These are phyloP conservation scores for Acanthurus tractus DNA, from an alignment of 2,797 vertebrate genomes.

Conservation along the genomic window DNA sequence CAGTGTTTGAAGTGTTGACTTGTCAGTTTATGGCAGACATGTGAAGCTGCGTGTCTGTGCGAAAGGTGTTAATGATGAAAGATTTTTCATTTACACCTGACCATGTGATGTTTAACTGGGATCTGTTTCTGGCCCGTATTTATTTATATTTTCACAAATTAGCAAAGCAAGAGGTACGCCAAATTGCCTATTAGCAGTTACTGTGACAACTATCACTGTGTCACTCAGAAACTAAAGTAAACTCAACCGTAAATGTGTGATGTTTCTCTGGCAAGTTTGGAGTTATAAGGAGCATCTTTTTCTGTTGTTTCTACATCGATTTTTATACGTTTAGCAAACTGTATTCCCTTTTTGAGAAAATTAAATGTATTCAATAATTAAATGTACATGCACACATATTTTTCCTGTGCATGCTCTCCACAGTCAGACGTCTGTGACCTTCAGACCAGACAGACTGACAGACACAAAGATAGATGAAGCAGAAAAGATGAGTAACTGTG, in stretches of 20 bases:
- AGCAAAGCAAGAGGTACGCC: background rate
- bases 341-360: too few species aligned
- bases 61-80: conserved; percentile 3
- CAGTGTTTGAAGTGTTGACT: conserved; percentile 11
- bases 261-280: too few species aligned
- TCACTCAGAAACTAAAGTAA: too few species aligned
- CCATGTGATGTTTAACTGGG: background rate
- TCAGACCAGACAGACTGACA: background rate
- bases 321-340: too few species aligned
- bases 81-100: background rate
- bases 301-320: too few species aligned
- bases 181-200: background rate
- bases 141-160: background rate
- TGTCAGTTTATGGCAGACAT: background rate
- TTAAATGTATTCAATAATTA: too few species aligned
- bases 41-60: background rate
- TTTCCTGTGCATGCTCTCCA: too few species aligned
- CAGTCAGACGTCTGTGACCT: background rate
- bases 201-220: too few species aligned
- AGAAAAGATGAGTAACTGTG: conserved; percentile 1
- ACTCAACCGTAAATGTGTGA: too few species aligned
- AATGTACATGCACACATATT: too few species aligned
- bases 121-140: background rate
- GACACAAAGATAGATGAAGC: background rate
- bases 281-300: too few species aligned